Evolutionary conservation across 2,888 invertebrate genomes (phyloP), one percentile per base, ranked within the genome.

Genomic region (Sericinus montela): DNA sequence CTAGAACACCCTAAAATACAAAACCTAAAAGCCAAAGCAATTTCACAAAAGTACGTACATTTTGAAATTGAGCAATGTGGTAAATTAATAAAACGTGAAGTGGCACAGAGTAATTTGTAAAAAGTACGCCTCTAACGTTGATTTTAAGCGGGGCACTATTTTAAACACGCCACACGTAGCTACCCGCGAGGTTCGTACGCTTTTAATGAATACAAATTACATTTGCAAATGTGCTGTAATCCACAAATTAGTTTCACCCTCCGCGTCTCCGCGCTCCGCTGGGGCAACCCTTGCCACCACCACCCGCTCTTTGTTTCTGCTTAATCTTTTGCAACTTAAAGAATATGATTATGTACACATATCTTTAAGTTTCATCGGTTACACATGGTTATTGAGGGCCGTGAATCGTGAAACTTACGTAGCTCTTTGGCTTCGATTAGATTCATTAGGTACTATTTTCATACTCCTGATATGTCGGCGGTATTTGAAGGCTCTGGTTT

Each of bases 141-240:
- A 37, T 11, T 30, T 32, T 30, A 38, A 48, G 32, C 25, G 32
- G 9, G 30, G 30, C 32, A 41, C 45, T 23, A 47, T 53, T 53
- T 42, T 34, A 35, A 38, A 53, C 51, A 48, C 42, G 37, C 47
- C 50, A 50, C 47, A 48, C 47, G 45, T 45, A 45, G 32, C 35
- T 42, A 23, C 35, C 34, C 45, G 45, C 48, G 46, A 28, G 37
- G 47, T 59, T 53, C 58, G 57, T 57, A 56, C 65, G 67, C 75
- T 78, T 79, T 80, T 81, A 83, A 84, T 84, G 81, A 82, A 85
- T 84, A 85, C 78, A 86, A 86, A 87, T 86, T 83, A 84, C 83
- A 70, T 85, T 87, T 81, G 83, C 83, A 85, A 87, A 88, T 85
- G 78, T 80, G 75, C 75, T 77, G 19, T 87, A 88, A 88, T 88